Conservation (phyloP, 1,140 invertebrate genomes). For the Aphaenogaster rudis region DNA sequence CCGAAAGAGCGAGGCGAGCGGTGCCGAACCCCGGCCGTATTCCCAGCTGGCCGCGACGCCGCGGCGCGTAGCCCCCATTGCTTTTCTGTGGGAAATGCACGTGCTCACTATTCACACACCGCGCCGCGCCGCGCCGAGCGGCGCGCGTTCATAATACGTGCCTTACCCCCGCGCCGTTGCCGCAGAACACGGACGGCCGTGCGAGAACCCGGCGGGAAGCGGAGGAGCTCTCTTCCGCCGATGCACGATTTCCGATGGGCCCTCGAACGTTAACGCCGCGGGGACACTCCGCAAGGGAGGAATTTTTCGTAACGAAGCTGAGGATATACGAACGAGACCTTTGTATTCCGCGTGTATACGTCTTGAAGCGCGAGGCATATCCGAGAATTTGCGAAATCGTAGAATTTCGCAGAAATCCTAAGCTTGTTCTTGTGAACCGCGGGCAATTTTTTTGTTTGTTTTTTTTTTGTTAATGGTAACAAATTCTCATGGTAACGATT, state of each 20-base stretch:
- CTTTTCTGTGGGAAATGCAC: conserved; percentile 86
- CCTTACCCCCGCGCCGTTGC: conserved; percentile 66
- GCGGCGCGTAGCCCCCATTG: conserved; percentile 75
- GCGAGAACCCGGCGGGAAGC: conserved; percentile 50
- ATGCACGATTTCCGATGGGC: conserved; percentile 47
- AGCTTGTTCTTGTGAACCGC: background rate
- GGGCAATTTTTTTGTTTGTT: background rate
- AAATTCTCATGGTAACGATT: background rate
- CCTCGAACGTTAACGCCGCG: conserved; percentile 18
- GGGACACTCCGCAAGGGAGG: background rate
- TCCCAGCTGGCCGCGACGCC: conserved; percentile 76
- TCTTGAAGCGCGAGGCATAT: background rate
- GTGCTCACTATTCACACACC: conserved; percentile 85
- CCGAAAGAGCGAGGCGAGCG: conserved; percentile 62
- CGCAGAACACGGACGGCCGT: conserved; percentile 65
- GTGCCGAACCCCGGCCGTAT: conserved; percentile 68
- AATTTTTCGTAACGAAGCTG: background rate
- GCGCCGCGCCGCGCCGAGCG: conserved; percentile 15
- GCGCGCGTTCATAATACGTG: conserved; percentile 70
- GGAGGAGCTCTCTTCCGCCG: conserved; percentile 22
- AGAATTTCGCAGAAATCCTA: background rate
- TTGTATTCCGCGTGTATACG: background rate
- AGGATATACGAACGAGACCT: background rate
- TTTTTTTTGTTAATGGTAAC: background rate
- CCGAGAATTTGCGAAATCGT: background rate